phyloP scores from a whole-genome alignment of 2,113 vertebrate species.

The Brachyhypopomus occidentalis region DNA sequence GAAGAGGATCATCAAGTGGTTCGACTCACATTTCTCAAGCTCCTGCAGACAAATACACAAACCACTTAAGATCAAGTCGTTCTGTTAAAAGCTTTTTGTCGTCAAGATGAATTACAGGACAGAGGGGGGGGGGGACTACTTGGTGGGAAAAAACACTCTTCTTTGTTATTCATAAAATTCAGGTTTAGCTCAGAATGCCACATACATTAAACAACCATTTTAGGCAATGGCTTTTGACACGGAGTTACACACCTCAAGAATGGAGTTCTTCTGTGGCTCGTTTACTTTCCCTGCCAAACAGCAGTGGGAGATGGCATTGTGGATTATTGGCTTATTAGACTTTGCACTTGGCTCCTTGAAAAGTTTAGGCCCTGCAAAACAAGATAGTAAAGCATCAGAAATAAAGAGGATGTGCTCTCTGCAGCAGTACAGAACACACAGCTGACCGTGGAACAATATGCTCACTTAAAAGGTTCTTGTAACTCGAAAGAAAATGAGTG shows the following conservation, averaged over 20 bases:
- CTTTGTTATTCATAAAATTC: too few relatives aligned
- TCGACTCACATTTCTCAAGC: slow-evolving; percentile 85
- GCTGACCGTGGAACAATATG: too few relatives aligned
- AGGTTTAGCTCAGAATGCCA: not conserved
- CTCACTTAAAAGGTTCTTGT: not conserved
- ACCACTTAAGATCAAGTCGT: not conserved
- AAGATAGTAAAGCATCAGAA: not conserved
- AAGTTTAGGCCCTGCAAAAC: slow-evolving; percentile 79
- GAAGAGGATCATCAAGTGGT: slow-evolving; percentile 89
- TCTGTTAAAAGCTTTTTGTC: not conserved
- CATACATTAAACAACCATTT: not conserved
- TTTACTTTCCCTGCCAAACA: slow-evolving; percentile 88
- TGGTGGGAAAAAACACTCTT: too few relatives aligned
- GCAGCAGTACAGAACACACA: too few relatives aligned
- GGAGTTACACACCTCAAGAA: slow-evolving; percentile 75
- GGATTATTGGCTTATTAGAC: slow-evolving; percentile 86
- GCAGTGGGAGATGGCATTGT: slow-evolving; percentile 86
- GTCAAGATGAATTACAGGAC: too few relatives aligned
- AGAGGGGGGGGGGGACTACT: too few relatives aligned
- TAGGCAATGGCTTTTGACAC: not conserved
- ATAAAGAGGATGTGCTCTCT: not conserved
- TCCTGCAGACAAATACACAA: slow-evolving; percentile 67
- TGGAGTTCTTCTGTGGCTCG: slow-evolving; percentile 82
- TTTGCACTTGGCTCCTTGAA: slow-evolving; percentile 89
- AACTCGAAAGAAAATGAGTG: not conserved